phyloP scores from a whole-genome alignment of 2,888 invertebrate genomes.

The Dicycla oo region DNA sequence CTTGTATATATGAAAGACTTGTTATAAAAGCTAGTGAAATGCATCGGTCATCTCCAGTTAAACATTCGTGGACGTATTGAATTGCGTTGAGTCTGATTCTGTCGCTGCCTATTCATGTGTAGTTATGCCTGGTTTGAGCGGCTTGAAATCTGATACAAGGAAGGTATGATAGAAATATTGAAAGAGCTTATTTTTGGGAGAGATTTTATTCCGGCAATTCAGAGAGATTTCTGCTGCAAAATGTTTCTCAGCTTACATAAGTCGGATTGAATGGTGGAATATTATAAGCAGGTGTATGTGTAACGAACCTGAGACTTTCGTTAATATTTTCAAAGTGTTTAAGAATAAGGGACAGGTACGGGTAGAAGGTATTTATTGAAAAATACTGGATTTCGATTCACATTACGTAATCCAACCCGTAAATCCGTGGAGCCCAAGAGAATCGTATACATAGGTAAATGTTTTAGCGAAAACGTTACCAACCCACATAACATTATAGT shows the following conservation, averaged over 20 bases:
- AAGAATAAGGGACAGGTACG: background rate
- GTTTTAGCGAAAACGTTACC: constrained; percentile 27
- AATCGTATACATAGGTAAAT: constrained; percentile 7
- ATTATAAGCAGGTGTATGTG: background rate
- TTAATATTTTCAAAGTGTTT: background rate
- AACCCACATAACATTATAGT: constrained; percentile 31
- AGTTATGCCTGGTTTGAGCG: constrained; percentile 23
- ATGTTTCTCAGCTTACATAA: background rate
- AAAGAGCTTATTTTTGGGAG: constrained; percentile 31
- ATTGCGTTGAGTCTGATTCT: constrained; percentile 62
- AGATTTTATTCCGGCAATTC: constrained; percentile 17
- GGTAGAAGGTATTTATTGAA: background rate
- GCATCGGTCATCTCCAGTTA: too few relatives aligned
- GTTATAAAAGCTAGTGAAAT: too few relatives aligned
- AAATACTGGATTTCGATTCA: constrained; percentile 5
- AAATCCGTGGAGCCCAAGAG: background rate
- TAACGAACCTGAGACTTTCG: background rate
- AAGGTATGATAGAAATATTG: constrained; percentile 13
- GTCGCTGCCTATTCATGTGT: constrained; percentile 38
- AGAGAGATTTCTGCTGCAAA: constrained; percentile 2
- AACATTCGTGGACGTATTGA: constrained; percentile 62
- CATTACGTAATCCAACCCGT: constrained; percentile 5
- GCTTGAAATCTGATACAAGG: constrained; percentile 37
- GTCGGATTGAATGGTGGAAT: background rate
- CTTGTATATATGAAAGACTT: too few relatives aligned